These are phyloP conservation scores for Cynaeus angustus DNA, from an alignment of 2,888 invertebrate genomes.

Conservation along the genomic window DNA sequence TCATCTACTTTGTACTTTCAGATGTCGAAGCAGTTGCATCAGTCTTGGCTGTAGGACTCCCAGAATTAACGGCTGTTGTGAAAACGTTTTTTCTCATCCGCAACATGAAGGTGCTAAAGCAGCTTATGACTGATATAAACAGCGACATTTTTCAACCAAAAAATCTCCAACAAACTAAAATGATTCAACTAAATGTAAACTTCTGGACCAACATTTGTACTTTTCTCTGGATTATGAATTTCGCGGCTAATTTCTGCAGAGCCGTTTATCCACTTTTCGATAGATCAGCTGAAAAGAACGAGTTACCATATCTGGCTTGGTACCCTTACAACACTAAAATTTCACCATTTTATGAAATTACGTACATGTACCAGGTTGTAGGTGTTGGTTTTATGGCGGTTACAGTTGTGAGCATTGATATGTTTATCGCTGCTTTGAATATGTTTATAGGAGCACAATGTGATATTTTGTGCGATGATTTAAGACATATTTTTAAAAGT, in stretches of 20 bases:
- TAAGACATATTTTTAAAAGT: background rate
- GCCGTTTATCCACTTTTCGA: background rate
- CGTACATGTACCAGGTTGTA: conserved; percentile 11
- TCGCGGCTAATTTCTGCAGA: background rate
- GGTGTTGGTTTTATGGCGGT: background rate
- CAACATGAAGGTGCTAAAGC: conserved; percentile 8
- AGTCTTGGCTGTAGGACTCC: too few relatives aligned
- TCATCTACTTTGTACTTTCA: conserved; percentile 4
- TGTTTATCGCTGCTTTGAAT: conserved; percentile 18
- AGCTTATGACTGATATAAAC: conserved; percentile 1
- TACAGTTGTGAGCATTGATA: conserved; percentile 7
- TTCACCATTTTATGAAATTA: conserved; percentile 10
- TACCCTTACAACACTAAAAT: background rate
- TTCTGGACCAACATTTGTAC: conserved; percentile 6
- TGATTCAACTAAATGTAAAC: conserved; percentile 8
- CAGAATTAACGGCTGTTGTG: background rate
- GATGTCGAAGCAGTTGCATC: background rate
- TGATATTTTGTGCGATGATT: conserved; percentile 20
- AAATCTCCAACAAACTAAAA: conserved; percentile 1
- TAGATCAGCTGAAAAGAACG: background rate
- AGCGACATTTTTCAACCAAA: conserved; percentile 15
- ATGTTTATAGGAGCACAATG: background rate
- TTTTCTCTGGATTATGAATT: background rate
- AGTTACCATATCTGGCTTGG: conserved; percentile 4
- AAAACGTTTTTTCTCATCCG: conserved; percentile 6